A percentile compares a stretch with the other conserved stretches of the same genome.
These are phyloP conservation scores for Trogon surrucura DNA, from an alignment of 2,113 vertebrate species.

Conservation along the genomic window DNA sequence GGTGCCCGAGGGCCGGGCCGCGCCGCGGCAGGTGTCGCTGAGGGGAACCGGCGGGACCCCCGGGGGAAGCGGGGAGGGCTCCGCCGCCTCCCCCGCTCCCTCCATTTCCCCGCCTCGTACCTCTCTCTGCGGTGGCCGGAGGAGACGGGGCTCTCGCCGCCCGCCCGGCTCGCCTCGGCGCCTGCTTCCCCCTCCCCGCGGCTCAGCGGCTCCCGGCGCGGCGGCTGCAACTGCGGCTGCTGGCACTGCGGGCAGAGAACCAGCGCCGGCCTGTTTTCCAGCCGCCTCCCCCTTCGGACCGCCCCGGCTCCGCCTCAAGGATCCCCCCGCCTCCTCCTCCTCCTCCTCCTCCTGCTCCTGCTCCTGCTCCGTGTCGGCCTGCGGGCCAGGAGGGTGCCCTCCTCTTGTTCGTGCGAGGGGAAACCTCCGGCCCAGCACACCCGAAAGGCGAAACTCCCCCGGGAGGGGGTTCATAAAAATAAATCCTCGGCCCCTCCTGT, in stretches of 20 bases:
- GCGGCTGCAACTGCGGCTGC: slow-evolving; percentile 27
- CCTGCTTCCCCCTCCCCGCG: slow-evolving; percentile 39
- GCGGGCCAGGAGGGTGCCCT: not conserved
- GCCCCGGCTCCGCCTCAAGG: slow-evolving; percentile 50
- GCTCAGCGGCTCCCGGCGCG: slow-evolving; percentile 36
- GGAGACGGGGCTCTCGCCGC: slow-evolving; percentile 15
- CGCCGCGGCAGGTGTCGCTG: not conserved
- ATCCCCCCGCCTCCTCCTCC: not conserved
- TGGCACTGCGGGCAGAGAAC: slow-evolving; percentile 41
- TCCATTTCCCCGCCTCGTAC: not conserved
- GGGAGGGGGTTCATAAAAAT: no score
- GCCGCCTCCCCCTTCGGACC: slow-evolving; percentile 46
- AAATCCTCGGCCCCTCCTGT: not conserved
- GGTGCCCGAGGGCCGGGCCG: not conserved
- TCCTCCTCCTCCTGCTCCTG: not conserved
- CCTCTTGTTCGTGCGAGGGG: not conserved
- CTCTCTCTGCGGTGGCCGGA: slow-evolving; percentile 54
- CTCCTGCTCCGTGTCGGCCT: not conserved
- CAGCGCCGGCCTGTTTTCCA: slow-evolving; percentile 64
- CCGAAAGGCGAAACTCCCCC: not conserved
- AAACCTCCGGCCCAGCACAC: not conserved
- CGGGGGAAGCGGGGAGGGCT: no score
- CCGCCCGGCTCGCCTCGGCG: slow-evolving; percentile 10
- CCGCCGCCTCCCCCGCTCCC: no score
- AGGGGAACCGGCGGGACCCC: not conserved